A percentile compares a stretch with the other conserved stretches of the same genome.
Conservation (phyloP, 2,888 invertebrate species). For the Melipona bicolor region DNA sequence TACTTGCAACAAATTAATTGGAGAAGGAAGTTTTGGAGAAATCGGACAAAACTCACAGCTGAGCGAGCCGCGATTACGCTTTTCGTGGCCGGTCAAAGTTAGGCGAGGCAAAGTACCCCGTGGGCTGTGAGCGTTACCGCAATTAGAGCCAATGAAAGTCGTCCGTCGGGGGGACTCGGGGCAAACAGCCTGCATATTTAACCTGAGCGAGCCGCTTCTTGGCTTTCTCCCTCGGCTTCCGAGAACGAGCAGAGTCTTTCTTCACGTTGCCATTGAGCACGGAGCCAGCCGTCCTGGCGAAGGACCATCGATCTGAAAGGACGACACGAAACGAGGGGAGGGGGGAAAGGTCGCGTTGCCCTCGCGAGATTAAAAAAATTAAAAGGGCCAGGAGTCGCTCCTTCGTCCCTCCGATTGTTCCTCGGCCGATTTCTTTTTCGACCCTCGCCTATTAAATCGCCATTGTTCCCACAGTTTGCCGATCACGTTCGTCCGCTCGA, state of each 20-base stretch:
- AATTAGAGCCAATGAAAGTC: constrained; percentile 78
- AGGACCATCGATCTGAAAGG: constrained; percentile 63
- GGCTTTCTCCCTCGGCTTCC: constrained; percentile 45
- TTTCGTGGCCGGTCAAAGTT: constrained; percentile 59
- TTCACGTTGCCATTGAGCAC: constrained; percentile 24
- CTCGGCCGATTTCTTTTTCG: constrained; percentile 40
- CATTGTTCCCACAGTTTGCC: constrained; percentile 32
- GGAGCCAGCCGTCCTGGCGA: not conserved
- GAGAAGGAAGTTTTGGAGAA: not conserved
- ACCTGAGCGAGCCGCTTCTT: constrained; percentile 58
- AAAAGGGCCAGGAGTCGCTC: constrained; percentile 24
- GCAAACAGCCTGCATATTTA: constrained; percentile 80
- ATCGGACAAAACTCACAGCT: constrained; percentile 13
- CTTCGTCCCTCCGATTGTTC: constrained; percentile 53
- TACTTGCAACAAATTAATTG: no score
- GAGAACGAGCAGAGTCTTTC: not conserved
- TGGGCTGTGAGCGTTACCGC: constrained; percentile 78
- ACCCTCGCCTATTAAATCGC: constrained; percentile 62
- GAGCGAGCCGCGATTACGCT: constrained; percentile 59
- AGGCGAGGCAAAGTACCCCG: constrained; percentile 68
- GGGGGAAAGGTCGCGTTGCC: constrained; percentile 53
- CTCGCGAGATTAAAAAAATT: constrained; percentile 48
- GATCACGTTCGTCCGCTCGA: constrained; percentile 19
- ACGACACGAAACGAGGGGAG: no score
- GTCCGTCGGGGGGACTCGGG: constrained; percentile 68